Conservation (phyloP, 2,113 vertebrate species). For the Myrmecophaga tridactyla region DNA sequence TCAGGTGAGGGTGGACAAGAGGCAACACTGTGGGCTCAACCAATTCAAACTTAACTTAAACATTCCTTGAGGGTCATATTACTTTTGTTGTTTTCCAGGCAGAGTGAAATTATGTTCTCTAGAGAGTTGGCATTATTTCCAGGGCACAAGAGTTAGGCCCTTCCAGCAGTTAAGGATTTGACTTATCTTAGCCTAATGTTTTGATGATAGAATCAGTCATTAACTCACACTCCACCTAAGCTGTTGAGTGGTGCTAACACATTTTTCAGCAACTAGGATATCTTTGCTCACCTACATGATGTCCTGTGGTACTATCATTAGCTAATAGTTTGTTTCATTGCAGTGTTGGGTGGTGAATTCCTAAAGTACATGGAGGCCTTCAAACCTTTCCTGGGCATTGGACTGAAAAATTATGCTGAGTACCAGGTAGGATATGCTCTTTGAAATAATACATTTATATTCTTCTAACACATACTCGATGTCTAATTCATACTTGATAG, state of each 20-base stretch:
- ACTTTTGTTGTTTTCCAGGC: neutral
- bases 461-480: neutral
- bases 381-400: conserved; percentile 96
- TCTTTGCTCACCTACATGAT: neutral
- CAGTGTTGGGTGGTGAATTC: conserved; percentile 96
- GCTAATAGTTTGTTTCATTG: neutral
- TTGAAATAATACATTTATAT: neutral
- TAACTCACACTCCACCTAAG: neutral
- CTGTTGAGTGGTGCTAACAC: fast-evolving
- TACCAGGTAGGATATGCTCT: conserved; percentile 89
- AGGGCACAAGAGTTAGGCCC: neutral
- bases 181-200: neutral
- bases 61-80: neutral
- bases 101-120: neutral
- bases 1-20: neutral
- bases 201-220: neutral
- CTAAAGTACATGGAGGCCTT: conserved; percentile 99
- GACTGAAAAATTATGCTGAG: conserved; percentile 97
- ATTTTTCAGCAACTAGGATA: neutral
- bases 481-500: too few relatives aligned
- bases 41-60: neutral
- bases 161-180: neutral
- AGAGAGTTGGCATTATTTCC: neutral
- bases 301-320: neutral
- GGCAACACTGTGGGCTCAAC: neutral